Evolutionary conservation across 2,888 invertebrate species (phyloP).

Genomic region (Tridacna gigas): DNA sequence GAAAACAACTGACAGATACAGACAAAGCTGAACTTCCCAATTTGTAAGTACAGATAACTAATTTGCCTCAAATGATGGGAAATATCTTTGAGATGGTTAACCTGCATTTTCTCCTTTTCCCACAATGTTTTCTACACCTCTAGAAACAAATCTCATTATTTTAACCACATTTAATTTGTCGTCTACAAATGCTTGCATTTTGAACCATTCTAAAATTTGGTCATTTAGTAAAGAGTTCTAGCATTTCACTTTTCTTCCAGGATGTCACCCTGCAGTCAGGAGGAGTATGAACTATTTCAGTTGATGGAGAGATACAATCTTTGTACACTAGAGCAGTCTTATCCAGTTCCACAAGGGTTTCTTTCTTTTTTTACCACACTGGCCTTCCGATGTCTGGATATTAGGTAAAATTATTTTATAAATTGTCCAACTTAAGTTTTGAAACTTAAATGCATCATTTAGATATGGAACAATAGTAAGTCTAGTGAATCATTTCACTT

Average conservation of each 20-base stretch:
- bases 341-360: slow-evolving; percentile 92
- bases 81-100: no score
- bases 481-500: no score
- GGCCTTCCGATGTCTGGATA: slow-evolving; percentile 91
- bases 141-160: no score
- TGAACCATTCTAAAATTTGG: no score
- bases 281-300: slow-evolving; percentile 89
- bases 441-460: no score
- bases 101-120: not conserved
- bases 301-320: slow-evolving; percentile 93
- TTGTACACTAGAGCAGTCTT: slow-evolving; percentile 92
- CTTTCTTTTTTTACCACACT: slow-evolving; percentile 95
- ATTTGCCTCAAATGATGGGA: no score
- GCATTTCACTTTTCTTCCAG: slow-evolving; percentile 48
- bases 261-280: slow-evolving; percentile 62
- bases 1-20: slow-evolving; percentile 44
- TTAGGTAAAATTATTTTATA: slow-evolving; percentile 77
- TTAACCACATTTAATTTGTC: no score
- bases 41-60: slow-evolving; percentile 60
- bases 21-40: slow-evolving; percentile 52
- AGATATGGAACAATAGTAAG: no score
- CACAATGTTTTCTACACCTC: no score
- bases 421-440: no score
- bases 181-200: no score
- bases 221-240: no score